A percentile compares a stretch with the other conserved stretches of the same genome.
These are phyloP conservation scores for Maniola jurtina DNA, from an alignment of 1,140 invertebrate species.

Conservation along the genomic window DNA sequence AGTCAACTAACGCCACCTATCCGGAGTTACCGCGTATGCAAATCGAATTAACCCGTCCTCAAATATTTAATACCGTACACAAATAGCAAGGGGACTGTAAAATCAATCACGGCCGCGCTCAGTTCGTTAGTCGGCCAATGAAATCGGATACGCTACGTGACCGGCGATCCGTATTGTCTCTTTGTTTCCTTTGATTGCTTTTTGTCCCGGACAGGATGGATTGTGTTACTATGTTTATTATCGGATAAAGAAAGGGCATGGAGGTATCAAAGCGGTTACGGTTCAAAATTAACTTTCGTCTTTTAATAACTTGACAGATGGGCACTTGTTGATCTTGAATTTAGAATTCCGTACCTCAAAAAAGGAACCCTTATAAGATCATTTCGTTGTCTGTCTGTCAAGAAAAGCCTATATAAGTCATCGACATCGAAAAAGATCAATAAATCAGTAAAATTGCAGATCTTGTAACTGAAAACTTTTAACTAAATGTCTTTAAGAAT, in stretches of 20 bases:
- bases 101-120: conserved; percentile 31
- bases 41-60: conserved; percentile 9
- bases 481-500: conserved; percentile 29
- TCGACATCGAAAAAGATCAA: not conserved
- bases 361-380: too few species aligned
- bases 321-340: too few species aligned
- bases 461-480: conserved; percentile 25
- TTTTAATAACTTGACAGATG: too few species aligned
- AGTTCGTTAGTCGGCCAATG: conserved; percentile 34
- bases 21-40: not conserved
- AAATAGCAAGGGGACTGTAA: conserved; percentile 30
- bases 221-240: conserved; percentile 10
- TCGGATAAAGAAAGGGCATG: not conserved
- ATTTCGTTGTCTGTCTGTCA: too few species aligned
- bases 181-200: conserved; percentile 33
- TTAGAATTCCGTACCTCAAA: too few species aligned
- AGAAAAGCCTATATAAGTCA: too few species aligned
- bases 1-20: not conserved
- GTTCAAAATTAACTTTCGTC: not conserved
- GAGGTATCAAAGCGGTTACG: not conserved
- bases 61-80: conserved; percentile 27
- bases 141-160: conserved; percentile 34
- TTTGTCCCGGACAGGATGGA: conserved; percentile 19
- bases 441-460: not conserved
- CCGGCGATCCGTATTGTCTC: conserved; percentile 32